Percentiles rank a stretch among this genome's conserved stretches.
phyloP scores from a whole-genome alignment of 2,888 invertebrate genomes.

The Leucophora obtusa region DNA sequence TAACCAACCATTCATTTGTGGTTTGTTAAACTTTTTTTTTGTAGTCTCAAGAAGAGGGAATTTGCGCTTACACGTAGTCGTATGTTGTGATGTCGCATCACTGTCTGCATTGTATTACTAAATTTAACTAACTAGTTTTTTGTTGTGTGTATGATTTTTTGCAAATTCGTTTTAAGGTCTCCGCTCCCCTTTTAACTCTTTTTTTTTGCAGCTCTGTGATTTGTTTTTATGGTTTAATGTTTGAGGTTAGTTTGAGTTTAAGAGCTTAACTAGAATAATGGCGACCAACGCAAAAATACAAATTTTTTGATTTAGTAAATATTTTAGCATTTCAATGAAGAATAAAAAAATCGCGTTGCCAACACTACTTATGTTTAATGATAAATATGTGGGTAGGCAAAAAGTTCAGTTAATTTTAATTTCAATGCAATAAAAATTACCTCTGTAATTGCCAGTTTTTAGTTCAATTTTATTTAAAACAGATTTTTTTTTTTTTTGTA shows the following conservation, averaged over 20 bases:
- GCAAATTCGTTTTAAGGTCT: not conserved
- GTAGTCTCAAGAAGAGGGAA: not conserved
- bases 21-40: conserved; percentile 31
- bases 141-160: not conserved
- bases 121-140: conserved; percentile 3
- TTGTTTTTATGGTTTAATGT: too few relatives aligned
- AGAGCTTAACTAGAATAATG: not conserved
- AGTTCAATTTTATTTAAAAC: too few relatives aligned
- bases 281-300: not conserved
- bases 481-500: too few relatives aligned
- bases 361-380: too few relatives aligned
- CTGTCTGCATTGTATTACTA: not conserved
- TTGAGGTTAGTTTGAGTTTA: not conserved
- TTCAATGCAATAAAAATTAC: too few relatives aligned
- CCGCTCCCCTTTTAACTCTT: not conserved
- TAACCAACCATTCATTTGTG: conserved; percentile 38
- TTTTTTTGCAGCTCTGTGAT: not conserved
- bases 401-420: too few relatives aligned
- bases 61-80: not conserved
- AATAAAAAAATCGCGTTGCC: too few relatives aligned
- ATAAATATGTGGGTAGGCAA: too few relatives aligned
- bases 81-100: not conserved
- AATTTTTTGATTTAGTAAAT: too few relatives aligned
- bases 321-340: too few relatives aligned
- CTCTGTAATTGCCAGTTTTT: too few relatives aligned